Percentiles rank a stretch among this genome's conserved stretches.
phyloP scores from a whole-genome alignment of 2,888 invertebrate genomes.

The Drosophila lutescens region DNA sequence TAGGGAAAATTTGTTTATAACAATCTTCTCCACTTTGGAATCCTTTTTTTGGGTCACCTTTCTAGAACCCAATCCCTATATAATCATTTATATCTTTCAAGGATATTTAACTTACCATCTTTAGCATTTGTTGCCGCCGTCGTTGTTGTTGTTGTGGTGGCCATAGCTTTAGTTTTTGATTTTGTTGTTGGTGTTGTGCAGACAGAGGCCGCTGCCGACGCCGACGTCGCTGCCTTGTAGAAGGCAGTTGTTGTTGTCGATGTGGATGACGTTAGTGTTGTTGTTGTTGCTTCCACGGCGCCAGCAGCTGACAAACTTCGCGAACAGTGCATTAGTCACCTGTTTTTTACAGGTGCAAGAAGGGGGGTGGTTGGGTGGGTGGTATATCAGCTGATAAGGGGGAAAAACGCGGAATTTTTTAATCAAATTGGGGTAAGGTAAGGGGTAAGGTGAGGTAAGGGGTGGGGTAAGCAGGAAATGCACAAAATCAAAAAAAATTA shows the following conservation, averaged over 20 bases:
- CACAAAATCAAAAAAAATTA: neutral
- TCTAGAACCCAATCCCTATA: too few species aligned
- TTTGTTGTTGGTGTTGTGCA: constrained; percentile 71
- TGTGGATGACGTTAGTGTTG: constrained; percentile 72
- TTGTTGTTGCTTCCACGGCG: constrained; percentile 85
- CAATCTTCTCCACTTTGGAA: too few species aligned
- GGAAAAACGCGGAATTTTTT: constrained; percentile 8
- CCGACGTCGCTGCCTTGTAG: constrained; percentile 82
- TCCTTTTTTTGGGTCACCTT: too few species aligned
- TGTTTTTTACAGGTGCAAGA: constrained; percentile 28
- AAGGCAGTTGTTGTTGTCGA: constrained; percentile 83
- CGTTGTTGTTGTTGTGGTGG: constrained; percentile 73
- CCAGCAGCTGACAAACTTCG: constrained; percentile 90
- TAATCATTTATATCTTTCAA: neutral
- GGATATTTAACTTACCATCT: constrained; percentile 87
- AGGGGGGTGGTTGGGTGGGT: neutral
- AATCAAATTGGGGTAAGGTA: constrained; percentile 1
- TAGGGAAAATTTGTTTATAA: too few species aligned
- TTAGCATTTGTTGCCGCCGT: constrained; percentile 86
- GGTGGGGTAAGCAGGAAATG: constrained; percentile 11
- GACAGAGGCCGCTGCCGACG: constrained; percentile 57
- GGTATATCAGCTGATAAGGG: constrained; percentile 31
- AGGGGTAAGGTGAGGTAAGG: neutral
- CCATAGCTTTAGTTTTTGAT: constrained; percentile 55
- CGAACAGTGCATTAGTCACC: constrained; percentile 88